Percentiles rank a stretch among this genome's conserved stretches.
Conservation (phyloP, 2,888 invertebrate genomes). For the Paralinhomoeus sp. region DNA sequence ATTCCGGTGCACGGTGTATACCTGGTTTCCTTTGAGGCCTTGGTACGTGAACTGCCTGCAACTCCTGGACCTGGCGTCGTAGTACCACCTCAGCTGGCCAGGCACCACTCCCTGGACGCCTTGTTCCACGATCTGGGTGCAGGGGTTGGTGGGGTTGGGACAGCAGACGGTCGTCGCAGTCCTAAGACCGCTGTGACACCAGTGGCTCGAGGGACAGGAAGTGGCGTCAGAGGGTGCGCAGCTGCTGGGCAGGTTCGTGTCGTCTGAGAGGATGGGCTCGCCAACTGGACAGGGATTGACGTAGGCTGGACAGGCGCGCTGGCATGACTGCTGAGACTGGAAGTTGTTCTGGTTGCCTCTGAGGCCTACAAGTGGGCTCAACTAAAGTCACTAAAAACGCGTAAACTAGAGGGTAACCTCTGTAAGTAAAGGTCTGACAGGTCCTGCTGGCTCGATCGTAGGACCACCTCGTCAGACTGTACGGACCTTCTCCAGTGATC, state of each 20-base stretch:
- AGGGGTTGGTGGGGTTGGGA: too few relatives aligned
- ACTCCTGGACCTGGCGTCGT: neutral
- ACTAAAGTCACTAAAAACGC: too few relatives aligned
- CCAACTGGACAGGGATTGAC: conserved; percentile 1
- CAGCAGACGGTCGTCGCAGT: too few relatives aligned
- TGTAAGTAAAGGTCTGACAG: neutral
- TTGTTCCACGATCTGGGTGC: too few relatives aligned
- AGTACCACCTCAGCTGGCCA: neutral
- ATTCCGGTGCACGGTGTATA: too few relatives aligned
- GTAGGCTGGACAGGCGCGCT: neutral
- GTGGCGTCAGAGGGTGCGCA: too few relatives aligned
- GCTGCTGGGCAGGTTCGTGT: neutral
- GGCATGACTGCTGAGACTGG: conserved; percentile 1
- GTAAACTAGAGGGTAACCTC: too few relatives aligned
- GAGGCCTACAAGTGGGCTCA: conserved; percentile 1
- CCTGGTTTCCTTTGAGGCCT: neutral
- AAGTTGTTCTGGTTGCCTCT: conserved; percentile 11
- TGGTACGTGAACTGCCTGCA: neutral
- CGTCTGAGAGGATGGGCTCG: neutral
- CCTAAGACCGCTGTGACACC: too few relatives aligned
- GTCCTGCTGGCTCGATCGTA: neutral
- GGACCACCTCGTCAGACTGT: neutral
- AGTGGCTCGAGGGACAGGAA: too few relatives aligned
- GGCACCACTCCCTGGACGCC: too few relatives aligned
- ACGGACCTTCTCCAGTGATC: neutral